Evolutionary conservation across 2,888 invertebrate genomes (phyloP).

Genomic region (Cheilosia urbana): DNA sequence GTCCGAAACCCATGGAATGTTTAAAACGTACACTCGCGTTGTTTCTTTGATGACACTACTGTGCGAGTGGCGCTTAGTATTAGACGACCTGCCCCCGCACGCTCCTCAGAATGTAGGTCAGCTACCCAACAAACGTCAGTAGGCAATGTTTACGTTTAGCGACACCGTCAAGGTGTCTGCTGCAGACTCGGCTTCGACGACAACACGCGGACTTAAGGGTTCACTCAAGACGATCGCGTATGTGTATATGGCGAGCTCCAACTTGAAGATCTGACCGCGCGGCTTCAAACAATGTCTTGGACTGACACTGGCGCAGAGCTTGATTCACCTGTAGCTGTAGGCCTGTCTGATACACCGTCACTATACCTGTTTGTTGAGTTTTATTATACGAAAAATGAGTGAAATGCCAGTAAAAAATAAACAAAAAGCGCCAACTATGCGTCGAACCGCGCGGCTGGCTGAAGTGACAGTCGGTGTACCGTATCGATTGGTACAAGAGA

Average conservation of each 20-base stretch:
- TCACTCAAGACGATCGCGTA: conserved; percentile 32
- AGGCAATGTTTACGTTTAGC: conserved; percentile 23
- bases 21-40: conserved; percentile 12
- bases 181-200: neutral
- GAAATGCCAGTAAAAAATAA: neutral
- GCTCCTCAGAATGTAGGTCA: conserved; percentile 50
- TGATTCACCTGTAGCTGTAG: conserved; percentile 38
- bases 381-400: conserved; percentile 17
- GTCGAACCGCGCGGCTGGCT: neutral
- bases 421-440: conserved; percentile 14
- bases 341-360: neutral
- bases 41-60: neutral
- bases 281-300: conserved; percentile 21
- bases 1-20: neutral
- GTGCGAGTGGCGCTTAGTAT: conserved; percentile 5
- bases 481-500: conserved; percentile 24
- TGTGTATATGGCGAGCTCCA: conserved; percentile 2
- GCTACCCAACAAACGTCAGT: conserved; percentile 13
- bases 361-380: conserved; percentile 59
- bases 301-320: conserved; percentile 37
- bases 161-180: too few relatives aligned
- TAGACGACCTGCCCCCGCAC: neutral
- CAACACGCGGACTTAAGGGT: conserved; percentile 14
- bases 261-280: conserved; percentile 27
- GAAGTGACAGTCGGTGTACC: conserved; percentile 33